phyloP scores from a whole-genome alignment of 2,888 invertebrate genomes.

The Oscheius onirici region DNA sequence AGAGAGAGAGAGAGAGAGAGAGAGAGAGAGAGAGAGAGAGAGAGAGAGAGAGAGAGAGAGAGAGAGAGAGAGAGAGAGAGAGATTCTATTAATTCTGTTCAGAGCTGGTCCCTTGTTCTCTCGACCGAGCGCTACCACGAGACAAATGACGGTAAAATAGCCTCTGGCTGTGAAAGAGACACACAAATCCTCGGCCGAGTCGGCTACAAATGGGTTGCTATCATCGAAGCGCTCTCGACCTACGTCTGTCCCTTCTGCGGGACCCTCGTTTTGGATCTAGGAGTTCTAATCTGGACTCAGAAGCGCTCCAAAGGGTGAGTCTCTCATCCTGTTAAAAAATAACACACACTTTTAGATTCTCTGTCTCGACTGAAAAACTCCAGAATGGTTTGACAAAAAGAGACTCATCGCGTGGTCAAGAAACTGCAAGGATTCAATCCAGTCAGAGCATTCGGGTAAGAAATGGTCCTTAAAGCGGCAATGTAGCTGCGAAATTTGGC shows the following conservation, averaged over 20 bases:
- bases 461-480: too few relatives aligned
- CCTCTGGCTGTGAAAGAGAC: constrained; percentile 47
- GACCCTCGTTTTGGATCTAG: constrained; percentile 62
- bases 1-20: neutral
- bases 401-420: neutral
- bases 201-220: constrained; percentile 59
- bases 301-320: neutral
- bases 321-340: neutral
- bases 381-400: neutral
- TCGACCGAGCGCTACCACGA: constrained; percentile 35
- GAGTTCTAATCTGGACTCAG: constrained; percentile 51
- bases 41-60: neutral
- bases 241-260: constrained; percentile 60
- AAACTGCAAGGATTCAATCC: constrained; percentile 45
- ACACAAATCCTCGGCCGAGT: constrained; percentile 45
- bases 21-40: neutral
- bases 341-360: neutral
- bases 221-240: constrained; percentile 58
- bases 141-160: constrained; percentile 36
- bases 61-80: neutral
- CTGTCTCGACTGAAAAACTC: constrained; percentile 2
- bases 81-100: neutral
- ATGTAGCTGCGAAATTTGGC: too few relatives aligned
- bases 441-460: constrained; percentile 46
- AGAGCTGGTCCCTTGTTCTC: constrained; percentile 51